Base-by-base conservation (phyloP, 1,140 invertebrate species). In the Camponotus vicinus region DNA sequence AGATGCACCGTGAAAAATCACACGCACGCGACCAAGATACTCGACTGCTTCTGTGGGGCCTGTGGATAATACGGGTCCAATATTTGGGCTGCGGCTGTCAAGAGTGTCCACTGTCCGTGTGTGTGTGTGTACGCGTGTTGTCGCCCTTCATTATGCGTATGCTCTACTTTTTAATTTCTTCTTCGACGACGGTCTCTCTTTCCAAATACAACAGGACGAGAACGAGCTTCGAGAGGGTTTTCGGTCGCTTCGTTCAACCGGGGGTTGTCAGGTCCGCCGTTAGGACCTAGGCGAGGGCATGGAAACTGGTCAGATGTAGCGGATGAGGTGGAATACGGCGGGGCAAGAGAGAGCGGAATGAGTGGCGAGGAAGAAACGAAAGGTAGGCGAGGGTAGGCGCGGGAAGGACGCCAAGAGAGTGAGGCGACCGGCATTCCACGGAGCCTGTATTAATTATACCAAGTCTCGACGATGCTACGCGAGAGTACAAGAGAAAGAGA, bases 401-500 rank as follows among this genome's bases (percentile, higher is more conserved):
- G 66, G 55, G 69, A 69, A 86, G 55, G 88, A 85, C 71, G 49
- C 75, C 67, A 67, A 80, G 90, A 92, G 92, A 94, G 93, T 92
- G 92, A 94, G 92, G 92, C 93, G 94, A 93, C 92, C 93, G 92
- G 94, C 94, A 94, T 95, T 95, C 94, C 94, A 93, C 90, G 93
- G 92, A 91, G 93, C 93, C 92, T 92, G 94, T 94, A 95, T 95
- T 95, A 94, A 95, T 95, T 95, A 95, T 95, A 94, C 93, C 91
- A 90, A 92, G 89, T 86, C 78, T 86, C 89, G 92, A 88, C 91
- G 93, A 93, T 91, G 90, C 90, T 90, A 71, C 85, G 87, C 84
- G 91, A 93, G 91, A 93, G 93, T 83, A n/a, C n/a, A 49, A 15
- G 37, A 57, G 85, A 57, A 37, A 37, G 73, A 84, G 73, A 84